Evolutionary conservation across 2,113 vertebrate genomes (phyloP), one percentile per base, ranked within the genome.

Genomic region (Verasper variegatus): DNA sequence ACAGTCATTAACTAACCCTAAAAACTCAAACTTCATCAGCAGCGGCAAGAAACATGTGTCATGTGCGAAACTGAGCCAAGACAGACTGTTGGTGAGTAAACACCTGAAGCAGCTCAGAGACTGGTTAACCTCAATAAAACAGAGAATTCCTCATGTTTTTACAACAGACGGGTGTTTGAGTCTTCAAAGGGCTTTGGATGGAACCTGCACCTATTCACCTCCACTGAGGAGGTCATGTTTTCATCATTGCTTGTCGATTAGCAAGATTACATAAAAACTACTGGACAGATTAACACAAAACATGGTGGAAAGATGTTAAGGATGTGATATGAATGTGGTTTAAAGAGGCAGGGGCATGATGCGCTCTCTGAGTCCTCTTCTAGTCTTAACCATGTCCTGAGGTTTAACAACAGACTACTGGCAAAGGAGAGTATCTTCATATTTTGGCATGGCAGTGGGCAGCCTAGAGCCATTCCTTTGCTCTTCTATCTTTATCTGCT

Each of bases 341-440:
- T 40, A 3, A 12, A 12, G 37, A 40, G 37, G 37, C 37, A 10
- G 37, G 1, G 37, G 10, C 10, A 35, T 7, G 31, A 35, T 8
- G 31, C 31, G 0, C 6, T 35, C 31, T 35, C 31, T 35, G 31
- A 37, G 35, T 37, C 35, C 35, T 1, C 49, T 35, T 42, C 5
- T 67, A 42, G 40, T 74, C 57, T 65, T 55, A 60, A 66, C 61
- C 78, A 86, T 82, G 71, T 86, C 80, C 57, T 80, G 71, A 5
- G 27, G 68, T 85, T 77, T 73, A 82, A 72, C 51, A 80, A 62
- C 26, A 76, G 40, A 59, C 55, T 10, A 7, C 55, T 74, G 82
- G 74, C 68, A 76, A 1, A 26, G 18, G 21, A 68, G 45, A 68
- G 51, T 9, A 35, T 24, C 55, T 62, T 61, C 66, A 58, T 75